A percentile compares a stretch with the other conserved stretches of the same genome.
Evolutionary conservation across 2,797 vertebrate genomes (phyloP).

Genomic region (Platalea minor): DNA sequence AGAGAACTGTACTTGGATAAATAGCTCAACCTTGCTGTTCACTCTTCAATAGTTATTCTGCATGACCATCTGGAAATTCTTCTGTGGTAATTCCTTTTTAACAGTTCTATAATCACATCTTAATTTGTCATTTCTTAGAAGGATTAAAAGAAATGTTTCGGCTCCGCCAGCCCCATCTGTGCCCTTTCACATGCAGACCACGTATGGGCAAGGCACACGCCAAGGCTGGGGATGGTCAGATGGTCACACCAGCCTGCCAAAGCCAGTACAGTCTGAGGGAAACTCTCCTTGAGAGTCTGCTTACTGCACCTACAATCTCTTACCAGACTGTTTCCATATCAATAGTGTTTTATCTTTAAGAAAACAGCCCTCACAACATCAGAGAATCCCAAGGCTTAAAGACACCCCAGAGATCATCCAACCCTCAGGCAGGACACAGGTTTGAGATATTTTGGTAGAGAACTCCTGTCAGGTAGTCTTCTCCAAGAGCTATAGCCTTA

Average conservation of each 20-base stretch:
- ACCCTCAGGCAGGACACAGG: background rate
- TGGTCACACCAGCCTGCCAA: background rate
- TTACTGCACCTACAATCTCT: background rate
- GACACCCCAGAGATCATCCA: background rate
- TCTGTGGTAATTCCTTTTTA: constrained; percentile 38
- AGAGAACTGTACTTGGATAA: background rate
- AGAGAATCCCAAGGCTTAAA: background rate
- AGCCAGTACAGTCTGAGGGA: background rate
- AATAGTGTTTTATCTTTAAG: background rate
- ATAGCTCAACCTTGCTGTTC: background rate
- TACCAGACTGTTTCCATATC: background rate
- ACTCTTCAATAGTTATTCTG: constrained; percentile 13
- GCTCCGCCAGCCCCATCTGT: constrained; percentile 31
- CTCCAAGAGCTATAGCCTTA: background rate
- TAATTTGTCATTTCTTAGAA: constrained; percentile 59
- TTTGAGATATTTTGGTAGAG: background rate
- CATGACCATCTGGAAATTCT: constrained; percentile 47
- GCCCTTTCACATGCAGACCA: background rate
- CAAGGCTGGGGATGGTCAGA: background rate
- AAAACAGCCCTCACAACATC: background rate
- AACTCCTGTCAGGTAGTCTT: background rate
- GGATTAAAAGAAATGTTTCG: constrained; percentile 17
- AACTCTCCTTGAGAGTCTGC: background rate
- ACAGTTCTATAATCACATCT: constrained; percentile 46
- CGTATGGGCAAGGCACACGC: accelerated